Evolutionary conservation across 2,113 vertebrate genomes (phyloP).

Genomic region (Egretta garzetta): DNA sequence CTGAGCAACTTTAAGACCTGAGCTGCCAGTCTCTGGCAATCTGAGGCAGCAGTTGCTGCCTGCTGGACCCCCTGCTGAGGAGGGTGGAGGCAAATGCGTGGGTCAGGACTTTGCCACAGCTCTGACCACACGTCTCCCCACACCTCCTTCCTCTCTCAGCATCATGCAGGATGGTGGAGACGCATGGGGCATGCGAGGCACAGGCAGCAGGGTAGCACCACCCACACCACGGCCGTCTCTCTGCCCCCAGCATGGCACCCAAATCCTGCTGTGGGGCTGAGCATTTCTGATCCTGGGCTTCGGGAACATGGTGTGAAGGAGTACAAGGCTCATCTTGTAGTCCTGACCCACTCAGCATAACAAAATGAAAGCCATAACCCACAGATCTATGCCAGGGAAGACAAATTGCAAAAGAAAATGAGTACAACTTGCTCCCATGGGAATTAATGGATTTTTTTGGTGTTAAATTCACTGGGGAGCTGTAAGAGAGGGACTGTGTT

Average conservation of each 20-base stretch:
- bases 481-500: background rate
- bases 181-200: no score
- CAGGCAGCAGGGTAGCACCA: background rate
- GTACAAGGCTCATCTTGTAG: no score
- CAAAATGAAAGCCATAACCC: background rate
- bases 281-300: background rate
- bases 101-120: background rate
- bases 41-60: background rate
- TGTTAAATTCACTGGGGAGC: background rate
- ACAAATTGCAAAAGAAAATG: background rate
- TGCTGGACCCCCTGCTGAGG: background rate
- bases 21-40: background rate
- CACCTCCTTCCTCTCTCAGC: background rate
- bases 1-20: background rate
- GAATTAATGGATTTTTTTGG: background rate
- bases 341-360: background rate
- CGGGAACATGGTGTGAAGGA: background rate
- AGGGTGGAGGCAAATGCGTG: background rate
- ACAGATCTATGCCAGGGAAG: background rate
- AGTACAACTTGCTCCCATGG: background rate
- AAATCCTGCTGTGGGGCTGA: background rate
- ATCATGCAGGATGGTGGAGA: background rate
- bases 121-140: background rate
- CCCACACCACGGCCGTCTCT: accelerated
- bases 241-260: background rate